Base-by-base conservation (phyloP, 2,888 invertebrate genomes). In the Cremastinae sp. region DNA sequence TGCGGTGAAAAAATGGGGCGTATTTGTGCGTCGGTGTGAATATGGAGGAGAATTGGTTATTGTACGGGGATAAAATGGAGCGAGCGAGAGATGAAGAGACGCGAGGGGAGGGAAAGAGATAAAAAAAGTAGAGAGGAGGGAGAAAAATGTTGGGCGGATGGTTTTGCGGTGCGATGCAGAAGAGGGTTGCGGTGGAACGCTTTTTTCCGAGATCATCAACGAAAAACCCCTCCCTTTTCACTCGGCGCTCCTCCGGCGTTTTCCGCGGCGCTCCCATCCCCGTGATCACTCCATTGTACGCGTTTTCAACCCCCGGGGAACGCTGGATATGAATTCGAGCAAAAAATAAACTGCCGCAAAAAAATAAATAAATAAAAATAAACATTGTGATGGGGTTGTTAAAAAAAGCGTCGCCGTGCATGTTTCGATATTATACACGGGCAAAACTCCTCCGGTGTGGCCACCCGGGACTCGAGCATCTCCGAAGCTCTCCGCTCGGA, bases 401-500 rank as follows among this genome's bases (percentile, higher is more conserved):
- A 2, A 45, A 53, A 64, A 56, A 28, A 28, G 22, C 18, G 18
- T 18, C 58, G 36, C 43, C 45, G 36, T 7, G 18, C 34, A 12
- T 72, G 65, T 59, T 65, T 72, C 28, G 10, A 72, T 58, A 58
- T 65, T 65, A 59, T 51, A 56, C 56, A 65, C 51, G 49, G 58
- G 38, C 64, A 5, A 28, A 28, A 5, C 28, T 28, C 28, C 2
- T 28, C 28, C 28, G 28, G 5, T 28, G 28, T 28, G 28, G 2
- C 28, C 28, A 28, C 5, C 28, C 28, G 28, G 5, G 28, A 2
- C 28, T 28, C 28, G 5, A 28, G 28, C 28, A 77, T 78, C 73
- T 78, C 59, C 49, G 78, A 78, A 79, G 71, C 58, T n/a, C 51
- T 34, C 16, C 5, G 5, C 28, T 45, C 72, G 66, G 76, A 78